phyloP scores from a whole-genome alignment of 2,113 vertebrate species.

The Myrmophylax atrothorax region DNA sequence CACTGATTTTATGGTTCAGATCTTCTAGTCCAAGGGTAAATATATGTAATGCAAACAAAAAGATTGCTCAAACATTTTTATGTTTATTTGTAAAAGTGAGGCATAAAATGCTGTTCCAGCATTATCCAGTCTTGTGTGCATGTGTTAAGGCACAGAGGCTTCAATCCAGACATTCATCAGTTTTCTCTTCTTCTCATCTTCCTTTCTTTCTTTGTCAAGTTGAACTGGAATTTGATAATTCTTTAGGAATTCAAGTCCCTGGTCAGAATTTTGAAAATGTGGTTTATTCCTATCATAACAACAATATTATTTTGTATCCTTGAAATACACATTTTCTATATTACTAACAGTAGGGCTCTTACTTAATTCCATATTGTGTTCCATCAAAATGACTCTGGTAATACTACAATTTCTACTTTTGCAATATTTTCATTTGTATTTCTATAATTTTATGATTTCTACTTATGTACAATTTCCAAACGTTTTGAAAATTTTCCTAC shows the following conservation, averaged over 20 bases:
- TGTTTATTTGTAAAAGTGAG: neutral
- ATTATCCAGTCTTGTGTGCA: neutral
- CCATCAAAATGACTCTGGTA: neutral
- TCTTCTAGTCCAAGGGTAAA: neutral
- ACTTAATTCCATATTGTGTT: neutral
- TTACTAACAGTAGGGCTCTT: neutral
- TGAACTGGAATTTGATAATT: neutral
- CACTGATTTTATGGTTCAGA: neutral
- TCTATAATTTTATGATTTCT: neutral
- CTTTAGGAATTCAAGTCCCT: neutral
- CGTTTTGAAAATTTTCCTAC: neutral
- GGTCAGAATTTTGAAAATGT: neutral
- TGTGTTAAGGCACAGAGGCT: neutral
- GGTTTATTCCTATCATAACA: neutral
- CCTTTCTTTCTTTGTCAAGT: neutral
- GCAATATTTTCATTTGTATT: neutral
- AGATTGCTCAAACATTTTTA: neutral
- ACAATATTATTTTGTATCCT: neutral
- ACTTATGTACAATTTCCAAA: neutral
- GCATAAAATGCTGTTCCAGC: neutral
- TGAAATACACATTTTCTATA: neutral
- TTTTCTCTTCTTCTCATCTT: neutral
- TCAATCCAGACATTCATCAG: neutral
- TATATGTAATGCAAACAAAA: neutral
- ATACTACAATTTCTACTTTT: neutral